Percentiles rank a stretch among this genome's conserved stretches.
These are phyloP conservation scores for Miichthys miiuy DNA, from an alignment of 2,797 vertebrate genomes.

Conservation along the genomic window DNA sequence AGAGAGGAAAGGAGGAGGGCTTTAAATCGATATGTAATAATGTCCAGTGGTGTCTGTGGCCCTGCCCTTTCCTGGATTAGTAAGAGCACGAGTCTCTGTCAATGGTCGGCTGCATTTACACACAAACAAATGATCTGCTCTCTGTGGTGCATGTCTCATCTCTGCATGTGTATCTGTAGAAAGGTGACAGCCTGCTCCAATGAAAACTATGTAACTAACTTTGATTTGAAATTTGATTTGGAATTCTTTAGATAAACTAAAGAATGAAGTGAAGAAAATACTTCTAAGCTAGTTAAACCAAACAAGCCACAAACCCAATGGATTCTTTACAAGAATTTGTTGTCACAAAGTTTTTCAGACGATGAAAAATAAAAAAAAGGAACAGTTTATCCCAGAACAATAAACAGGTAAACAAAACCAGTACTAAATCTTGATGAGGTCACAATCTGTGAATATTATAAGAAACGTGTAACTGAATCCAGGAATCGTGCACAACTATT, in stretches of 20 bases:
- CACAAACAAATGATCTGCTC: slow-evolving; percentile 50
- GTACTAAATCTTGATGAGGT: background rate
- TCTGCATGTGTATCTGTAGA: background rate
- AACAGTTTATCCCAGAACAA: background rate
- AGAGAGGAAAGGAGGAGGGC: slow-evolving; percentile 81
- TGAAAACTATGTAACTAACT: background rate
- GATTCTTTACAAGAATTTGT: background rate
- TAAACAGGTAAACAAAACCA: slow-evolving; percentile 8
- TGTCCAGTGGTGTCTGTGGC: slow-evolving; percentile 87
- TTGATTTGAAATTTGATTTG: background rate
- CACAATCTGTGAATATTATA: background rate
- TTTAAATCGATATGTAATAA: slow-evolving; percentile 97
- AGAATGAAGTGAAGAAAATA: background rate
- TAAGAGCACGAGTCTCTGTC: slow-evolving; percentile 59
- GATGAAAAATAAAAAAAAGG: background rate
- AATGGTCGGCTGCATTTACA: slow-evolving; percentile 45
- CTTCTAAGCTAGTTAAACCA: background rate
- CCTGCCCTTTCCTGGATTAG: slow-evolving; percentile 89
- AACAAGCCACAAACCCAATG: background rate
- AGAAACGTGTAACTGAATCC: background rate
- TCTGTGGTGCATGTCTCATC: slow-evolving; percentile 13
- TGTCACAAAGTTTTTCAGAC: background rate
- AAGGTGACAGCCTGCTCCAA: background rate
- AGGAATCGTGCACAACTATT: background rate
- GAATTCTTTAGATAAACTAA: background rate